A percentile compares a stretch with the other conserved stretches of the same genome.
Evolutionary conservation across 2,888 invertebrate genomes (phyloP).

Genomic region (Torymus aiolomorphi): DNA sequence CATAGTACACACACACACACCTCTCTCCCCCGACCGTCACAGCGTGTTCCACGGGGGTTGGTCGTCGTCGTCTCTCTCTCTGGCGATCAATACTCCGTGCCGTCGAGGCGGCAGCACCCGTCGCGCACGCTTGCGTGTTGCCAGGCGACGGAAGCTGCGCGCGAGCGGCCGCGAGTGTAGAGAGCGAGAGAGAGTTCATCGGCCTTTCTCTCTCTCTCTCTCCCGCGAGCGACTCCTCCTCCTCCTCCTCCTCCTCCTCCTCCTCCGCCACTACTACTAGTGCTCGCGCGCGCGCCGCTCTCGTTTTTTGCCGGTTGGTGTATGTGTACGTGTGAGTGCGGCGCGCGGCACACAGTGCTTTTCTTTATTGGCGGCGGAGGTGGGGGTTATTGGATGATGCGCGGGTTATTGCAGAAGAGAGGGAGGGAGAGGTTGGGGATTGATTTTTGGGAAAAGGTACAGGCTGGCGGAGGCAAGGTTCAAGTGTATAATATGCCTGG

Average conservation of each 20-base stretch:
- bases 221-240: conserved; percentile 54
- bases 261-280: conserved; percentile 6
- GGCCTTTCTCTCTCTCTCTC: conserved; percentile 69
- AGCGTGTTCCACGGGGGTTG: no score
- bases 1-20: no score
- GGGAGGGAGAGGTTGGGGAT: no score
- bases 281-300: no score
- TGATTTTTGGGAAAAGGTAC: no score
- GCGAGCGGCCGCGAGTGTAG: conserved; percentile 70
- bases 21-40: no score
- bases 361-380: no score
- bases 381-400: no score
- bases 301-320: not conserved
- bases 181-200: conserved; percentile 70
- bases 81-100: conserved; percentile 62
- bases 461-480: no score
- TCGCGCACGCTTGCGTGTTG: conserved; percentile 65
- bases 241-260: conserved; percentile 31
- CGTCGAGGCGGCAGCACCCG: conserved; percentile 38
- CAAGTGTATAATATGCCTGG: no score
- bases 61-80: not conserved
- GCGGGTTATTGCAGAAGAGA: no score
- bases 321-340: not conserved
- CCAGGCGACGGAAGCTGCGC: conserved; percentile 76
- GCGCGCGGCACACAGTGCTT: no score